Percentiles rank a stretch among this genome's conserved stretches.
Evolutionary conservation across 2,888 invertebrate species (phyloP).

Genomic region (Zygaena filipendulae): DNA sequence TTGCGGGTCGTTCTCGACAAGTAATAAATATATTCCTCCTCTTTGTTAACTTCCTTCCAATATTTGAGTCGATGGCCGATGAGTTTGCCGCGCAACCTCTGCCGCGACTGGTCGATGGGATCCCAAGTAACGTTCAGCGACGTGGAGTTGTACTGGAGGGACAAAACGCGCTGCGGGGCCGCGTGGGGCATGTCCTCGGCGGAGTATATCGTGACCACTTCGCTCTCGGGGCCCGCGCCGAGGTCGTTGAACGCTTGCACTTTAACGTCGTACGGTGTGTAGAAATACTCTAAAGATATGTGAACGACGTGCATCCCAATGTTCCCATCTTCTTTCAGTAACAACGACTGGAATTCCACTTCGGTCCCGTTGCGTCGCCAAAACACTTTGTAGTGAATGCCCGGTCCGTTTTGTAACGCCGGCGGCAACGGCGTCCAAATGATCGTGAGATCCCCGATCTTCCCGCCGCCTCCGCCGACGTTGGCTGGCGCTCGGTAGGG

Average conservation of each 20-base stretch:
- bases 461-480: conserved; percentile 94
- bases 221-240: conserved; percentile 86
- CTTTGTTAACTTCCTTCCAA: conserved; percentile 81
- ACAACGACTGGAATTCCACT: conserved; percentile 78
- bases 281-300: conserved; percentile 78
- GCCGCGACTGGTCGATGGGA: conserved; percentile 85
- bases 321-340: conserved; percentile 79
- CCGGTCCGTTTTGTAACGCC: conserved; percentile 88
- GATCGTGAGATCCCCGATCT: conserved; percentile 93
- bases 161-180: conserved; percentile 84
- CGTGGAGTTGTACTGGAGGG: conserved; percentile 89
- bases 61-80: conserved; percentile 95
- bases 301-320: conserved; percentile 82
- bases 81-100: conserved; percentile 87
- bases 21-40: conserved; percentile 85
- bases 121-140: conserved; percentile 92
- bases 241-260: conserved; percentile 85
- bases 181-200: conserved; percentile 95
- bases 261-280: conserved; percentile 86
- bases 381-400: conserved; percentile 90
- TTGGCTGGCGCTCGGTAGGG: conserved; percentile 83
- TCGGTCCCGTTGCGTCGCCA: conserved; percentile 82
- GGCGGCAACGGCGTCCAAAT: conserved; percentile 84
- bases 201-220: conserved; percentile 78
- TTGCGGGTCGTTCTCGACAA: conserved; percentile 85